These are phyloP conservation scores for Sesia bembeciformis DNA, from an alignment of 2,888 invertebrate species.

Conservation along the genomic window DNA sequence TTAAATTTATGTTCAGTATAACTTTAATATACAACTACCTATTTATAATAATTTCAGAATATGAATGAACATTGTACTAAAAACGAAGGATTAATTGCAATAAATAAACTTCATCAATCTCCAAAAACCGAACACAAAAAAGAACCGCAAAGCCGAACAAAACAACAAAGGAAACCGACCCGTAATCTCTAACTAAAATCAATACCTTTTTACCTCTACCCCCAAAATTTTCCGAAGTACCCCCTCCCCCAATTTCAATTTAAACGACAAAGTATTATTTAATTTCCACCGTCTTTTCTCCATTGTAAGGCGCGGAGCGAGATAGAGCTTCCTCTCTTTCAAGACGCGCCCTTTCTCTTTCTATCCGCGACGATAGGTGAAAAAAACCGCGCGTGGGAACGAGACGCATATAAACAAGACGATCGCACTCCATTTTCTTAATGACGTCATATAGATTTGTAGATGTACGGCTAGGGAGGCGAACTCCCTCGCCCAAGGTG, in stretches of 20 bases:
- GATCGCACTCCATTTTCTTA: constrained; percentile 62
- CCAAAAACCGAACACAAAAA: constrained; percentile 2
- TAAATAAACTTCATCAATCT: too few species aligned
- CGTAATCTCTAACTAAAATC: constrained; percentile 65
- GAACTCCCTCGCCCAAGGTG: constrained; percentile 22
- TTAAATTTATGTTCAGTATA: too few species aligned
- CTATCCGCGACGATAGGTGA: constrained; percentile 8
- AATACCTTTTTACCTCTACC: constrained; percentile 68
- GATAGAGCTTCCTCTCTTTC: constrained; percentile 34
- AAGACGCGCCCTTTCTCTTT: constrained; percentile 48
- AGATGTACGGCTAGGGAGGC: constrained; percentile 42
- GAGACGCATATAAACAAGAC: constrained; percentile 57
- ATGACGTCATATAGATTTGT: constrained; percentile 72
- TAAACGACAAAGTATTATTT: constrained; percentile 74
- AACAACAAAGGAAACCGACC: constrained; percentile 25
- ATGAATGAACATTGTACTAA: too few species aligned
- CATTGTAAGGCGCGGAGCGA: constrained; percentile 62
- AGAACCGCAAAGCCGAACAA: constrained; percentile 23
- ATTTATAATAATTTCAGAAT: too few species aligned
- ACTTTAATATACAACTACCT: too few species aligned
- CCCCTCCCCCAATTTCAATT: constrained; percentile 54
- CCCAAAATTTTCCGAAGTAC: constrained; percentile 60
- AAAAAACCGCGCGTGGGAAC: constrained; percentile 31
- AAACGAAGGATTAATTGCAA: too few species aligned
- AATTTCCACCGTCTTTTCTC: constrained; percentile 70